A percentile compares a stretch with the other conserved stretches of the same genome.
Evolutionary conservation across 2,797 vertebrate species (phyloP).

Genomic region (Lacerta agilis): DNA sequence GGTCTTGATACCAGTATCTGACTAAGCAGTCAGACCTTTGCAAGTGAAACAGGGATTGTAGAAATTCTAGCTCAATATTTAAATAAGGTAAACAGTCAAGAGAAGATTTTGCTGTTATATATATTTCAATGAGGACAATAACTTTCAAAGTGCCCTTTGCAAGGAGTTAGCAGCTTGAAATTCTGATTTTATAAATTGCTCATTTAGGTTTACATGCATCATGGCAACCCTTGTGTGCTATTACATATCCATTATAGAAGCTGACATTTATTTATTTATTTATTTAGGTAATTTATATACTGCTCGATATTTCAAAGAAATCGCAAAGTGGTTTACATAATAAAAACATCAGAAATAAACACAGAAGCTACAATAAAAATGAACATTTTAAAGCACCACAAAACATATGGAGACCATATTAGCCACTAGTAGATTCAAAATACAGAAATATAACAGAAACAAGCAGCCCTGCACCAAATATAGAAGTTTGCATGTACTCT

Average conservation of each 20-base stretch:
- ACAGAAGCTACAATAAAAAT: no score
- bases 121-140: not conserved
- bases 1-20: not conserved
- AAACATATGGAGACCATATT: no score
- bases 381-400: no score
- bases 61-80: not conserved
- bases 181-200: not conserved
- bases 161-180: not conserved
- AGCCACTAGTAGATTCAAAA: no score
- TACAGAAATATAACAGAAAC: no score
- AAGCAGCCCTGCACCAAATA: no score
- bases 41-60: not conserved
- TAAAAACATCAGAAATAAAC: no score
- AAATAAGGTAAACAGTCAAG: not conserved
- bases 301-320: no score
- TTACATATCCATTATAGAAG: not conserved
- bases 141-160: not conserved
- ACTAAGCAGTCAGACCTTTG: rapidly evolving
- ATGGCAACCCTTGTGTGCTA: not conserved
- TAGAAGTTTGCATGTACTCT: no score
- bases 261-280: not conserved
- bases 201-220: not conserved
- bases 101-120: not conserved
- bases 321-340: no score
- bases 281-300: not conserved